phyloP scores from a whole-genome alignment of 2,797 vertebrate species.

The Eulemur coronatus region DNA sequence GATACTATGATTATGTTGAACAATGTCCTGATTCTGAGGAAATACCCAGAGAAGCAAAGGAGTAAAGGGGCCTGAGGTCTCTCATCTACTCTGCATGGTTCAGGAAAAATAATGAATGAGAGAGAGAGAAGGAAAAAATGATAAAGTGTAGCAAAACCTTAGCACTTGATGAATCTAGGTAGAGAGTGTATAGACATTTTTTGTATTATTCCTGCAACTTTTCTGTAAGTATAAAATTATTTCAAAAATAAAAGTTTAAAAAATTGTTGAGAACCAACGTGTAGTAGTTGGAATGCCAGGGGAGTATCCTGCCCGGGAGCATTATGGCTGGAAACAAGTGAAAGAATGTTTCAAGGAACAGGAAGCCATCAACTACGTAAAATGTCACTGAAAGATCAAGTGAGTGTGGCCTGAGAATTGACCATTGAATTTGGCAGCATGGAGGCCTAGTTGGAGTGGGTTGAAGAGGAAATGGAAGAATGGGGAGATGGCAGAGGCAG shows the following conservation, averaged over 20 bases:
- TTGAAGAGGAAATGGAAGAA: not conserved
- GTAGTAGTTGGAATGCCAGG: not conserved
- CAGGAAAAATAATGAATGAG: not conserved
- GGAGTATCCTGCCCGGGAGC: not conserved
- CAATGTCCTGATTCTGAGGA: not conserved
- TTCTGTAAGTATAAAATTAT: not conserved
- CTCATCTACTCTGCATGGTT: not conserved
- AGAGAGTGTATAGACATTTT: not conserved
- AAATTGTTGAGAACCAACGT: not conserved
- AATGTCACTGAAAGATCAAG: not conserved
- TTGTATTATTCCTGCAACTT: not conserved
- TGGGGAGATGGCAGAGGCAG: not conserved
- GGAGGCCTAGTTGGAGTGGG: not conserved
- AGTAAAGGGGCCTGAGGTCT: not conserved
- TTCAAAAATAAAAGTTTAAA: not conserved
- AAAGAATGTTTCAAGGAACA: not conserved
- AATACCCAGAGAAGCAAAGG: not conserved
- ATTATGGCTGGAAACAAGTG: not conserved
- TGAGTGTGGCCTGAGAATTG: not conserved
- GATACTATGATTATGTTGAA: not conserved
- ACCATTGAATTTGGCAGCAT: not conserved
- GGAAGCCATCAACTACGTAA: not conserved
- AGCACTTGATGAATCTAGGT: not conserved
- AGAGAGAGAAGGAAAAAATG: not conserved
- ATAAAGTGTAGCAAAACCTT: not conserved